Conservation (phyloP, 2,113 vertebrate species). For the Mus pahari region DNA sequence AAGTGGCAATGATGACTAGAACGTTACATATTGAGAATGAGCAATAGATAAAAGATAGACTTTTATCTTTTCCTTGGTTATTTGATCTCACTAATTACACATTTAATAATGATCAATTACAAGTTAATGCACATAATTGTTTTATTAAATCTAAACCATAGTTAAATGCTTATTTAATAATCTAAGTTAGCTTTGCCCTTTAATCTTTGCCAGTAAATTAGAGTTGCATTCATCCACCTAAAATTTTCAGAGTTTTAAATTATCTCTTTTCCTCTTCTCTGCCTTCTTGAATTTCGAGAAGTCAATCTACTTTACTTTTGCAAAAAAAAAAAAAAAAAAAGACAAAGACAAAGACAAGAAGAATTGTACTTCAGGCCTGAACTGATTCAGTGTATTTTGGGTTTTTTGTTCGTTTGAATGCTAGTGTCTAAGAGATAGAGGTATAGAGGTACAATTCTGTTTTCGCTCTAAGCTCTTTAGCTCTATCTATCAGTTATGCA, state of each 20-base stretch:
- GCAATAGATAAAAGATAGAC: conserved; percentile 72
- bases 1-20: conserved; percentile 72
- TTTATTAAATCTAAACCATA: conserved; percentile 80
- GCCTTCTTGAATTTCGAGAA: background rate
- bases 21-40: conserved; percentile 66
- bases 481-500: background rate
- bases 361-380: background rate
- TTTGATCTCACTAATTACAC: conserved; percentile 79
- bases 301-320: background rate
- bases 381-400: background rate
- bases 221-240: conserved; percentile 38
- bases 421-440: background rate
- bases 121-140: conserved; percentile 79
- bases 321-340: background rate
- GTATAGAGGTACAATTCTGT: background rate
- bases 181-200: conserved; percentile 66
- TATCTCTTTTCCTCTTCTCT: background rate
- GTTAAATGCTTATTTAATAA: conserved; percentile 79
- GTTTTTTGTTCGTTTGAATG: background rate
- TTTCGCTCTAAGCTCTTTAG: background rate
- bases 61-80: conserved; percentile 78
- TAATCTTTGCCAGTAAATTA: conserved; percentile 64
- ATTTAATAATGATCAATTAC: conserved; percentile 81
- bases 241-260: conserved; percentile 50
- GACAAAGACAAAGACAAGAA: background rate